These are phyloP conservation scores for Pseudopleuronectes americanus DNA, from an alignment of 2,797 vertebrate species.

Conservation along the genomic window DNA sequence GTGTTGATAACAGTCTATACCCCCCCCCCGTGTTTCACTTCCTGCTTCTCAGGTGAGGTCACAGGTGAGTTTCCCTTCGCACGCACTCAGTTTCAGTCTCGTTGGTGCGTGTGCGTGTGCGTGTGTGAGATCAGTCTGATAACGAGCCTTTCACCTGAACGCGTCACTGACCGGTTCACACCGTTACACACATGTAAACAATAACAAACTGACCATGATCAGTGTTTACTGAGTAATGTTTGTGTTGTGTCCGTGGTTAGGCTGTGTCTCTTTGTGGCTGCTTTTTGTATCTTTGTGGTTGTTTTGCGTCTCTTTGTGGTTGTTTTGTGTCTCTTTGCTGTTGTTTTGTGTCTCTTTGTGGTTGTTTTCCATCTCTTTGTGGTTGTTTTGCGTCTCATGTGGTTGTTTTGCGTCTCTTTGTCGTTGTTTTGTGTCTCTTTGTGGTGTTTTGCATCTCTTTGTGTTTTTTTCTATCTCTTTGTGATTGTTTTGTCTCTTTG, in stretches of 20 bases:
- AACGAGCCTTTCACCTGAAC: slow-evolving; percentile 5
- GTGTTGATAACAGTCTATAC: neutral
- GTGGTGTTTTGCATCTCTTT: too few species aligned
- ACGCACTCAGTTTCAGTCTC: neutral
- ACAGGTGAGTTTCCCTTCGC: slow-evolving; percentile 4
- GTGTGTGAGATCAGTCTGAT: neutral
- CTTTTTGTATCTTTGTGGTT: too few species aligned
- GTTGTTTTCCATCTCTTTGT: neutral
- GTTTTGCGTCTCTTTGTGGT: neutral
- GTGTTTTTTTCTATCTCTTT: too few species aligned
- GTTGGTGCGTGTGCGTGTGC: neutral
- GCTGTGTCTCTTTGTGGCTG: too few species aligned
- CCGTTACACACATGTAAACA: neutral
- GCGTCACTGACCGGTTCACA: neutral
- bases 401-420: too few species aligned
- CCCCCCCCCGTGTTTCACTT: slow-evolving; percentile 66
- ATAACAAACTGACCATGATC: neutral
- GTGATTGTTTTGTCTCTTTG: too few species aligned
- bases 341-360: neutral
- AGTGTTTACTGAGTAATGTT: too few species aligned
- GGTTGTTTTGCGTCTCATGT: too few species aligned
- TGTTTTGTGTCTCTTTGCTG: too few species aligned
- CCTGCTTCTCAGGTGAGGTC: slow-evolving; percentile 72
- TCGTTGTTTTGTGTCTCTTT: too few species aligned
- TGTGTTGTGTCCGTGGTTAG: neutral